phyloP scores from a whole-genome alignment of 2,888 invertebrate genomes.

The Macrophya annulata region DNA sequence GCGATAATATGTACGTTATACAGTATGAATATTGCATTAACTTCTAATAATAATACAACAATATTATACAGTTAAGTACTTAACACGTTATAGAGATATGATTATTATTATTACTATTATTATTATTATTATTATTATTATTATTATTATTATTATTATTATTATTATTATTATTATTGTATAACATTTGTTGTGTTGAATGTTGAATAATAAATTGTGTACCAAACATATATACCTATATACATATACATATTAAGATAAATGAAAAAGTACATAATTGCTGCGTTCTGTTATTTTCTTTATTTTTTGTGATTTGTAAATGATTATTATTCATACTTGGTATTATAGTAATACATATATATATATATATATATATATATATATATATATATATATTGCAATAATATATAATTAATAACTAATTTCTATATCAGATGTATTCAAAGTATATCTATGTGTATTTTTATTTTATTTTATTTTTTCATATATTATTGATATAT shows the following conservation, averaged over 20 bases:
- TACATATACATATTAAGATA: neutral
- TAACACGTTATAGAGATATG: neutral
- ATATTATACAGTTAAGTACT: neutral
- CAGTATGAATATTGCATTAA: neutral
- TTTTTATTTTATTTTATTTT: neutral
- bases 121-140: constrained; percentile 36
- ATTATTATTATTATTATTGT: constrained; percentile 9
- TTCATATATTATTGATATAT: neutral
- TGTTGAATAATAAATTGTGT: constrained; percentile 38
- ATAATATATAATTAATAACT: neutral
- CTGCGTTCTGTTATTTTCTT: neutral
- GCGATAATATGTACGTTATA: constrained; percentile 3
- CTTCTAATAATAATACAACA: constrained; percentile 37
- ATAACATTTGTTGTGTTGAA: constrained; percentile 17
- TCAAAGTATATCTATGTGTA: neutral
- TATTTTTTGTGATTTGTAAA: neutral
- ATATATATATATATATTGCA: neutral
- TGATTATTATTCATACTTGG: constrained; percentile 1
- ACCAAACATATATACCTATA: constrained; percentile 19
- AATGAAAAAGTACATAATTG: neutral
- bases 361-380: neutral
- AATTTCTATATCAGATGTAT: neutral
- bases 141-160: constrained; percentile 19
- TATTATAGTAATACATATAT: neutral
- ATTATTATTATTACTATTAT: constrained; percentile 27